Percentiles rank a stretch among this genome's conserved stretches.
Conservation (phyloP, 1,140 invertebrate genomes). For the Calliphora vicina region DNA sequence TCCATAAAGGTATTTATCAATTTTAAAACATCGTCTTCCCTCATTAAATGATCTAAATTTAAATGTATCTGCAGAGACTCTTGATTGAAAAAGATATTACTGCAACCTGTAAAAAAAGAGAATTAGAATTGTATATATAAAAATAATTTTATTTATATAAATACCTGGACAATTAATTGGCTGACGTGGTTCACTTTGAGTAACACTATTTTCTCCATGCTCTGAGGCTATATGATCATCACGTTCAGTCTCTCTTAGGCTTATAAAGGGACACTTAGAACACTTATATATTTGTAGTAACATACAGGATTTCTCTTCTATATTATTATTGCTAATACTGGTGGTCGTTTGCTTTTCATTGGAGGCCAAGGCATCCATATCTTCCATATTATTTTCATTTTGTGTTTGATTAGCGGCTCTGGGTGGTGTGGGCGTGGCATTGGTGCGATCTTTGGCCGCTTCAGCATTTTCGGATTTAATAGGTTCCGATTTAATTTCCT, state of each 20-base stretch:
- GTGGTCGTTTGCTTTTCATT: neutral
- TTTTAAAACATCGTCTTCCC: constrained; percentile 51
- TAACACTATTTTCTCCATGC: neutral
- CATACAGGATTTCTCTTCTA: neutral
- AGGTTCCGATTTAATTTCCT: constrained; percentile 59
- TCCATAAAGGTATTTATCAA: constrained; percentile 37
- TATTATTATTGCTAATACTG: neutral
- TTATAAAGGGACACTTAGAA: constrained; percentile 33
- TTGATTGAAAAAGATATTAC: constrained; percentile 64
- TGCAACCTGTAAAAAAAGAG: constrained; percentile 55
- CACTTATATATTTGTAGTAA: constrained; percentile 22
- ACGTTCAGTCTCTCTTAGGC: constrained; percentile 28
- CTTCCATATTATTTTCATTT: neutral
- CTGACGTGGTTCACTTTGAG: neutral
- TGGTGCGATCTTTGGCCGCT: constrained; percentile 51
- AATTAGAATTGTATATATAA: neutral
- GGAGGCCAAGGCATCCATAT: neutral
- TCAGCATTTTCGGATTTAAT: constrained; percentile 56
- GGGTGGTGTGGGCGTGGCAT: constrained; percentile 57
- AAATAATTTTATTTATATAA: neutral
- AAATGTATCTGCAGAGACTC: constrained; percentile 64
- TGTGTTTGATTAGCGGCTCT: neutral
- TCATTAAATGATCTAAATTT: constrained; percentile 63
- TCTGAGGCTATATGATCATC: neutral
- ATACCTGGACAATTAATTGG: constrained; percentile 34